These are phyloP conservation scores for Clarias pachynema DNA, from an alignment of 2,797 vertebrate species.

Conservation along the genomic window DNA sequence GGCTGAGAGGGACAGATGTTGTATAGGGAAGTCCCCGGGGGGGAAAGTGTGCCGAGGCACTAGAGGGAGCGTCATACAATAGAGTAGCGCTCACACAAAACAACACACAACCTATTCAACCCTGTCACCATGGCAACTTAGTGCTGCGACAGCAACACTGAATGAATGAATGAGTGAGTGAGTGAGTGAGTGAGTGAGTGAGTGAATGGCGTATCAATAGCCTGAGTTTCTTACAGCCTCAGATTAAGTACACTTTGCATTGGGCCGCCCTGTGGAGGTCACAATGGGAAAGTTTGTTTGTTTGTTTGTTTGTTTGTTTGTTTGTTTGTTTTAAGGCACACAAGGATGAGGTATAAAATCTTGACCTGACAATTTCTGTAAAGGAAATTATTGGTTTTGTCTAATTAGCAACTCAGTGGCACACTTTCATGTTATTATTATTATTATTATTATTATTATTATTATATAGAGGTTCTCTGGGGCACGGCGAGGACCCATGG, in stretches of 20 bases:
- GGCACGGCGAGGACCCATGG: conserved; percentile 13
- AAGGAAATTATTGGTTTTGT: not conserved
- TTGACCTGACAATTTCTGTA: not conserved
- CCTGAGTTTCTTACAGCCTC: conserved; percentile 1
- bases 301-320: conserved; percentile 1
- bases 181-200: conserved; percentile 36
- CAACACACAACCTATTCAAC: conserved; percentile 55
- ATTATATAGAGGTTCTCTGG: conserved; percentile 19
- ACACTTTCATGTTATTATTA: not conserved
- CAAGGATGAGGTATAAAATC: not conserved
- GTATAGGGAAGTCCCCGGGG: conserved; percentile 66
- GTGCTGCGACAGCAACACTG: conserved; percentile 59
- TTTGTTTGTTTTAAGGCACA: not conserved
- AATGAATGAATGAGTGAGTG: conserved; percentile 47
- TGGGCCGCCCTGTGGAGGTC: conserved; percentile 2
- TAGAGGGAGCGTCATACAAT: conserved; percentile 62
- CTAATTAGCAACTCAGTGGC: not conserved
- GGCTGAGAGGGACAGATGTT: conserved; percentile 72
- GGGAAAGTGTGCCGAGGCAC: conserved; percentile 70
- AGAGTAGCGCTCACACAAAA: conserved; percentile 63
- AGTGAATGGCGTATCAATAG: conserved; percentile 30
- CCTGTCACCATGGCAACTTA: conserved; percentile 66
- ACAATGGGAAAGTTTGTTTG: conserved; percentile 21
- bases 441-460: not conserved
- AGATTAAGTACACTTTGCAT: conserved; percentile 18